Conservation (phyloP, 2,113 vertebrate species). For the Amblyopsis rosae region DNA sequence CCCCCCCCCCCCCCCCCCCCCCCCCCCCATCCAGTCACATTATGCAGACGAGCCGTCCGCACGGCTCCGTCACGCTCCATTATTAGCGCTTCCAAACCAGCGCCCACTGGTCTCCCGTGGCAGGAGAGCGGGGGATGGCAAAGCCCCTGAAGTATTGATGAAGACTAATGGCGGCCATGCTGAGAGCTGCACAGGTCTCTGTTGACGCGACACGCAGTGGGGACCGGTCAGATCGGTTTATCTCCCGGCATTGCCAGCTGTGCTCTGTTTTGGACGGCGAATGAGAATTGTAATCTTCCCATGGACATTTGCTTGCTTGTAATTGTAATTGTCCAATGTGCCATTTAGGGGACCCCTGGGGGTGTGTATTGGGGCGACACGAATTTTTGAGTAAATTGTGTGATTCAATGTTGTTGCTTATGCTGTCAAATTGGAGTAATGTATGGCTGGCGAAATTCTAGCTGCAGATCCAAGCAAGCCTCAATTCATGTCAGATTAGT, state of each 20-base stretch:
- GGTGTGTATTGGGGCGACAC: too few relatives aligned
- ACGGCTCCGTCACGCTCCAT: slow-evolving; percentile 41
- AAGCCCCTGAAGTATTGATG: slow-evolving; percentile 57
- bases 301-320: not conserved
- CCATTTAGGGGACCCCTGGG: too few relatives aligned
- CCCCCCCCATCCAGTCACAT: slow-evolving; percentile 8
- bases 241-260: too few relatives aligned
- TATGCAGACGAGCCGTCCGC: slow-evolving; percentile 40
- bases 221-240: slow-evolving; percentile 1
- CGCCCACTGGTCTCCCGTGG: slow-evolving; percentile 42
- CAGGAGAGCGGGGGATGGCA: slow-evolving; percentile 42
- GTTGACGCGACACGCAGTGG: not conserved
- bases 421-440: too few relatives aligned
- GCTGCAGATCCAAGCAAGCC: too few relatives aligned
- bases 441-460: too few relatives aligned
- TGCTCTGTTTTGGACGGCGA: too few relatives aligned
- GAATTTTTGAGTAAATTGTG: too few relatives aligned
- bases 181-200: slow-evolving; percentile 31
- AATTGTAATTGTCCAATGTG: too few relatives aligned
- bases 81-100: slow-evolving; percentile 53
- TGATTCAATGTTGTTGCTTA: too few relatives aligned
- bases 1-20: not conserved
- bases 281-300: not conserved
- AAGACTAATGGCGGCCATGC: slow-evolving; percentile 55
- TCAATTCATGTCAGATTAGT: too few relatives aligned